phyloP scores from a whole-genome alignment of 2,113 vertebrate genomes.

The Marmota monax region DNA sequence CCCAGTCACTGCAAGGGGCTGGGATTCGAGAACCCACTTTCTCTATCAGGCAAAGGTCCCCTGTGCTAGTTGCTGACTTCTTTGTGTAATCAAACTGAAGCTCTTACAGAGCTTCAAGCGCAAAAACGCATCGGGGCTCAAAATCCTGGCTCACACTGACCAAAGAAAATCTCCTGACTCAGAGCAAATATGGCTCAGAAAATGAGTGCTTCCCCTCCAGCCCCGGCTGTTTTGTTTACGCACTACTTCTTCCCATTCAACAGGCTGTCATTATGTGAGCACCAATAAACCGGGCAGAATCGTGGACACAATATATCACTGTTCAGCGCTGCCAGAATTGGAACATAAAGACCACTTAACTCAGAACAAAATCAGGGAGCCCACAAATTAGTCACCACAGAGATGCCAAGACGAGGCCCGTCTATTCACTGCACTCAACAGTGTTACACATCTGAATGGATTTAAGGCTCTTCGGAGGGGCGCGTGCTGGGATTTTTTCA shows the following conservation, averaged over 20 bases:
- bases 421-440: slow-evolving; percentile 57
- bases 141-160: neutral
- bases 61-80: neutral
- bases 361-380: slow-evolving; percentile 70
- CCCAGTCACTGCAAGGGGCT: neutral
- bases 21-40: neutral
- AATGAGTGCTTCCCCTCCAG: neutral
- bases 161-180: slow-evolving; percentile 13
- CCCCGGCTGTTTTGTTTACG: neutral
- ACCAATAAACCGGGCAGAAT: slow-evolving; percentile 36
- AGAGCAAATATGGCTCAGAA: neutral
- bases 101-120: neutral
- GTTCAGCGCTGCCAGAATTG: slow-evolving; percentile 66
- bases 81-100: neutral
- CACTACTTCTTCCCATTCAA: slow-evolving; percentile 73
- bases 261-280: slow-evolving; percentile 61
- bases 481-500: neutral
- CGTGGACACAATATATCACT: slow-evolving; percentile 60
- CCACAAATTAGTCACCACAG: slow-evolving; percentile 74
- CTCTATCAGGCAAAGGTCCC: neutral
- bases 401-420: slow-evolving; percentile 51
- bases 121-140: neutral
- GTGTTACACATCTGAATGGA: slow-evolving; percentile 43
- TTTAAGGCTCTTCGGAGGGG: neutral
- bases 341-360: slow-evolving; percentile 79